Conservation (phyloP, 2,113 vertebrate genomes). For the Plestiodon gilberti region DNA sequence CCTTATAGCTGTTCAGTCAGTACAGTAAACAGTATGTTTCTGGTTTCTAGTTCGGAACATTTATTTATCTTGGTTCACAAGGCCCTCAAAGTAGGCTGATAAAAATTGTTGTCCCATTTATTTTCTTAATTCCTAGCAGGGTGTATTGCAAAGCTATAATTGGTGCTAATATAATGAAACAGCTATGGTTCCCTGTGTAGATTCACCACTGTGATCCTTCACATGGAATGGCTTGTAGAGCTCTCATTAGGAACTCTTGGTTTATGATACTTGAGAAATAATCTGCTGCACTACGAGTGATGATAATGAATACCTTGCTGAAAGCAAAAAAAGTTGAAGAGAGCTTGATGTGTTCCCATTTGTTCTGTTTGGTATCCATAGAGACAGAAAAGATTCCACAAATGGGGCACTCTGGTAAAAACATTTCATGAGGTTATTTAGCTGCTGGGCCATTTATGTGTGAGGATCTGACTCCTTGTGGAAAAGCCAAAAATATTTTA, state of each 20-base stretch:
- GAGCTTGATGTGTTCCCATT: conserved; percentile 19
- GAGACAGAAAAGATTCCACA: conserved; percentile 53
- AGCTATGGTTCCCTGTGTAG: neutral
- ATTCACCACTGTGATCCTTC: neutral
- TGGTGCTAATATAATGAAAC: neutral
- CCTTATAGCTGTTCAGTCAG: fast-evolving
- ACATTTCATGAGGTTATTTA: neutral
- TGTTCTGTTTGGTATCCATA: conserved; percentile 58
- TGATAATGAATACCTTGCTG: conserved; percentile 34
- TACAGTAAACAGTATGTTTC: too few species aligned
- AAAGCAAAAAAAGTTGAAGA: conserved; percentile 41
- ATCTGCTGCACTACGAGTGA: neutral
- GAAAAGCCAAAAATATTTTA: neutral
- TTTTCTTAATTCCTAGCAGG: conserved; percentile 11
- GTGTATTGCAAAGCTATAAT: neutral
- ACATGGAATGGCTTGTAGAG: neutral
- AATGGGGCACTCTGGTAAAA: neutral
- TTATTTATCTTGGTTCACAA: conserved; percentile 2
- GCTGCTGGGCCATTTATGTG: fast-evolving
- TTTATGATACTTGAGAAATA: neutral
- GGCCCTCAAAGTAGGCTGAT: neutral
- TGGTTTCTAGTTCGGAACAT: neutral
- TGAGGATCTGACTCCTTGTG: fast-evolving
- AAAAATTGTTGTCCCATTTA: neutral
- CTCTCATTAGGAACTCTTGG: neutral